Conservation (phyloP, 2,113 vertebrate species). For the Heterotilapia buettikoferi region DNA sequence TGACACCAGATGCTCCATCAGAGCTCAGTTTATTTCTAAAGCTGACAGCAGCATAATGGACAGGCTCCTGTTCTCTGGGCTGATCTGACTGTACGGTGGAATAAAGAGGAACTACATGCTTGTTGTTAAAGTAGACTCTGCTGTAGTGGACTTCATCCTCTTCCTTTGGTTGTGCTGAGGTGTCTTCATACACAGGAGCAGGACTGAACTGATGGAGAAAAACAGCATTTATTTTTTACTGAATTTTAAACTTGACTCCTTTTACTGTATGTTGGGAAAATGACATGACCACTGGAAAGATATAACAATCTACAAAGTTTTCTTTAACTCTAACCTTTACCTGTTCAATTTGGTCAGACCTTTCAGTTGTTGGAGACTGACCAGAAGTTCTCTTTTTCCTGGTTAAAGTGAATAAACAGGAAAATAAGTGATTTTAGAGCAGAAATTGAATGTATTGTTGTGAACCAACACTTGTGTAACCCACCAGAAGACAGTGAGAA, state of each 20-base stretch:
- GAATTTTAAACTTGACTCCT: neutral
- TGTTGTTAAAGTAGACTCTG: neutral
- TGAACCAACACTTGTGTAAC: no score
- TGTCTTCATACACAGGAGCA: neutral
- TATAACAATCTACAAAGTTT: rapidly evolving
- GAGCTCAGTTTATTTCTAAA: neutral
- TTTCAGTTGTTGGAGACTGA: neutral
- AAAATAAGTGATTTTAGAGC: no score
- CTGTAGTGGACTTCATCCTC: neutral
- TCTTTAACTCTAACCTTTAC: neutral
- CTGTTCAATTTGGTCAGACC: neutral
- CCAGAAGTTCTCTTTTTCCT: neutral
- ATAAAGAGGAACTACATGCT: neutral
- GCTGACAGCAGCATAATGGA: neutral
- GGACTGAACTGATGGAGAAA: neutral
- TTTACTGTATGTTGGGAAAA: neutral
- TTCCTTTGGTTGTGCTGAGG: neutral
- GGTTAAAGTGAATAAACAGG: neutral
- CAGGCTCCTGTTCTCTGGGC: neutral
- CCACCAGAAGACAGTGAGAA: no score
- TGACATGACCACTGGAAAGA: neutral
- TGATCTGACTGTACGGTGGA: neutral
- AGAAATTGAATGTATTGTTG: no score
- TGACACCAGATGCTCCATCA: neutral
- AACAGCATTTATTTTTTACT: neutral